Base-by-base conservation (phyloP, 2,113 vertebrate genomes). In the Myocastor coypus region DNA sequence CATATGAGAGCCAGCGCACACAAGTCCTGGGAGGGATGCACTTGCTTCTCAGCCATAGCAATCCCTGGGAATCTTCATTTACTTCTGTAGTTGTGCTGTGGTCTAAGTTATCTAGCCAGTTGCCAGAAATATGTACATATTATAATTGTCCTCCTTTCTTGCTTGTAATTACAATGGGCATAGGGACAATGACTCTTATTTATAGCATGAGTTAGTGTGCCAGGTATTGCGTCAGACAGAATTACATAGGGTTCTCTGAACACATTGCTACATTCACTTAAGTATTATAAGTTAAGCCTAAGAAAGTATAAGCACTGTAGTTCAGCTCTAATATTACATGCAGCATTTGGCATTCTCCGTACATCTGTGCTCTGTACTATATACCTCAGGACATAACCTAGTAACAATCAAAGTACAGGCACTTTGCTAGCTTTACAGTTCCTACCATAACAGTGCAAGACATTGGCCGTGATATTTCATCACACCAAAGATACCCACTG, bases 281-380 rank as follows among this genome's bases (percentile, higher is more conserved):
- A 97, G 96, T 92, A 96, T 97, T 98, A 97, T 88, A 97, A 96
- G n/a, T 78, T 96, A 68, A 98, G 98, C 90, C 75, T 97, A 96
- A 96, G 68, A 91, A 95, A 95, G 94, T 52, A 37, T 98, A 98
- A 93, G 81, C 52, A 96, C n/a, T 81, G 83, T 52, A 92, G 83
- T 96, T 96, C 59, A 96, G 82, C 86, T 96, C 42, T 83, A 80
- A 87, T 86, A 80, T 52, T 86, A 95, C 97, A 94, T 96, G 57
- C 19, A 96, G 87, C 66, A 96, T 96, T 95, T 97, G 95, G 97
- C 96, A 59, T 95, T 97, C 98, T 86, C 91, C 90, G 98, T 97
- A 97, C 89, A 93, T 57, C 71, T 3, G 1, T 46, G 93, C 73
- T 50, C 71, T 96, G 13, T 57, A 61, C 13, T 55, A 96, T 82